Percentiles rank a stretch among this genome's conserved stretches.
Conservation (phyloP, 2,888 invertebrate species). For the Anoncus sp. region DNA sequence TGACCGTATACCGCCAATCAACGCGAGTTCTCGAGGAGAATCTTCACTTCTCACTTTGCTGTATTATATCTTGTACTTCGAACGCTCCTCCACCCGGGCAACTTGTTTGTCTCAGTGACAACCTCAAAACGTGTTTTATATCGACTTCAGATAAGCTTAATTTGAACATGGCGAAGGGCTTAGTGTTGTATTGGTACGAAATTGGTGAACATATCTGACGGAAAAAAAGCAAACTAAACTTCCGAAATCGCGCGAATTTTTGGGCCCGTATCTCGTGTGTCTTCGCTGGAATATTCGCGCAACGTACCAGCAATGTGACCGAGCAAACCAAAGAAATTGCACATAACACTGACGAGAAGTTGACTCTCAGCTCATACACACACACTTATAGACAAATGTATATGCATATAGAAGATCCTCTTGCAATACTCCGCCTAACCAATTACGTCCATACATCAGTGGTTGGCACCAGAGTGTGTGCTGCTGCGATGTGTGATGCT, state of each 20-base stretch:
- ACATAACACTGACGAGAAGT: not conserved
- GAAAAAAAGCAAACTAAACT: constrained; percentile 1
- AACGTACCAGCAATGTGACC: not conserved
- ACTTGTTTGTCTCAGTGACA: not conserved
- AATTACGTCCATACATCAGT: constrained; percentile 80
- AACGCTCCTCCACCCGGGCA: not conserved
- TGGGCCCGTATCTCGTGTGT: not conserved
- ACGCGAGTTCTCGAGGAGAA: constrained; percentile 18
- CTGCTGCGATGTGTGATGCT: constrained; percentile 35
- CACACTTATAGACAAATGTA: constrained; percentile 34
- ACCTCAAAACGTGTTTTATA: too few species aligned
- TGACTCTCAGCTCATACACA: not conserved
- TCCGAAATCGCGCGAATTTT: not conserved
- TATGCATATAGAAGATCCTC: constrained; percentile 54
- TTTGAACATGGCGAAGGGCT: not conserved
- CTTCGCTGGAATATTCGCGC: not conserved
- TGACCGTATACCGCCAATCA: constrained; percentile 30
- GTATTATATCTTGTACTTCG: constrained; percentile 17
- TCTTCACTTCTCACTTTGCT: constrained; percentile 12
- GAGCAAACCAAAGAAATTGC: not conserved
- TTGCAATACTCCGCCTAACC: constrained; percentile 75
- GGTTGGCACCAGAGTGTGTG: constrained; percentile 68
- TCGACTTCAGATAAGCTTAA: too few species aligned
- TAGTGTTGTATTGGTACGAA: too few species aligned
- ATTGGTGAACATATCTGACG: not conserved